Evolutionary conservation across 92 coral and sea anemone species (phyloP).

Genomic region (Heliopora coerulea): DNA sequence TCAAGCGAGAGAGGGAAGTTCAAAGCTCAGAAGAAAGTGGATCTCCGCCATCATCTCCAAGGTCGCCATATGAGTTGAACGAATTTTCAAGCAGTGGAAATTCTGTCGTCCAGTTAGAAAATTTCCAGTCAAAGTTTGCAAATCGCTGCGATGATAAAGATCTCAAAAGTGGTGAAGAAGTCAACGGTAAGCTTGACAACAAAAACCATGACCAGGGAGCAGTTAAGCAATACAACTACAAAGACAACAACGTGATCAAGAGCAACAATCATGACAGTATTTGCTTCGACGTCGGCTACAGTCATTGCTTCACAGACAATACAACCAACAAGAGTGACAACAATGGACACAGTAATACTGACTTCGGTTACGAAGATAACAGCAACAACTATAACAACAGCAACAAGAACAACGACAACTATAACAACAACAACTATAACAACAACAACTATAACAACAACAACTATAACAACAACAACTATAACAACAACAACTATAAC

Average conservation of each 20-base stretch:
- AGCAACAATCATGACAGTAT: not conserved
- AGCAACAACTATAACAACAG: not conserved
- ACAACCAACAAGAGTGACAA: no score
- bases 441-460: conserved; percentile 9
- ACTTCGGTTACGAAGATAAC: not conserved
- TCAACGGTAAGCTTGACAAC: not conserved
- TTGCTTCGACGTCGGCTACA: not conserved
- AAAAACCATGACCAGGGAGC: not conserved
- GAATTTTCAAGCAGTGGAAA: conserved; percentile 21
- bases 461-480: not conserved
- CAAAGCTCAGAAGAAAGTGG: conserved; percentile 30
- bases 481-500: conserved; percentile 1
- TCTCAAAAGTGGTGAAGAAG: not conserved
- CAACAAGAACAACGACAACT: not conserved
- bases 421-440: not conserved
- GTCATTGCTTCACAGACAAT: not conserved
- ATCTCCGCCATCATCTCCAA: conserved; percentile 32
- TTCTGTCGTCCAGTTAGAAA: not conserved
- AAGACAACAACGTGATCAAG: not conserved
- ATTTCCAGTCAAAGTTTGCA: conserved; percentile 60
- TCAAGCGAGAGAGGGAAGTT: conserved; percentile 17
- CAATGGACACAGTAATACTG: not conserved
- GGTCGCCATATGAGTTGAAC: conserved; percentile 19
- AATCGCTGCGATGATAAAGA: not conserved
- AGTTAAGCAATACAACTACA: not conserved